A percentile compares a stretch with the other conserved stretches of the same genome.
phyloP scores from a whole-genome alignment of 2,113 vertebrate genomes.

The Catharus fuscescens region DNA sequence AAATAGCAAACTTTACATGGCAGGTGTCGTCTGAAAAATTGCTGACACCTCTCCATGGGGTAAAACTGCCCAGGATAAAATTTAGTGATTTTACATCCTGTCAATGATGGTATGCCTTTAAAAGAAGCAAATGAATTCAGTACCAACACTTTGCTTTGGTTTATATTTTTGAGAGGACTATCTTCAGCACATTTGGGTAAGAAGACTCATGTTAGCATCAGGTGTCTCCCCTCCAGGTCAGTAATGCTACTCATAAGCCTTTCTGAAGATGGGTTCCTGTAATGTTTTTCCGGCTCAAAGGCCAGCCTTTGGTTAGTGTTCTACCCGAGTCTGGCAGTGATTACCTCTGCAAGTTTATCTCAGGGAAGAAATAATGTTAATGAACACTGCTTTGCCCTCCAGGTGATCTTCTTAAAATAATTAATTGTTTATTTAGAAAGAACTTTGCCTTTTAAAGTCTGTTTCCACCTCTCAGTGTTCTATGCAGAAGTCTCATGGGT shows the following conservation, averaged over 20 bases:
- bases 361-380: neutral
- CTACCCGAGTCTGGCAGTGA: neutral
- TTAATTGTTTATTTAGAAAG: neutral
- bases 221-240: neutral
- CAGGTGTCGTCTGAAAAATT: neutral
- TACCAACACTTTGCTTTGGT: neutral
- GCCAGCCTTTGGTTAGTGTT: neutral
- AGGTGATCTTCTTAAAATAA: neutral
- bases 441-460: neutral
- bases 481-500: neutral
- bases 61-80: neutral
- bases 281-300: neutral
- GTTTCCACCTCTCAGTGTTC: neutral
- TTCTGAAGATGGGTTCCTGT: neutral
- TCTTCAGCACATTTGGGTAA: neutral
- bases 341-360: neutral
- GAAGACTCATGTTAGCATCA: neutral
- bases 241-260: neutral
- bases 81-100: neutral
- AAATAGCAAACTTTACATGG: neutral
- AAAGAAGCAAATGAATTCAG: neutral
- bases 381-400: neutral
- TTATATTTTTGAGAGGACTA: neutral
- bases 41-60: neutral
- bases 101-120: neutral